Conservation (phyloP, 2,113 vertebrate species). For the Hippocampus guttulatus region DNA sequence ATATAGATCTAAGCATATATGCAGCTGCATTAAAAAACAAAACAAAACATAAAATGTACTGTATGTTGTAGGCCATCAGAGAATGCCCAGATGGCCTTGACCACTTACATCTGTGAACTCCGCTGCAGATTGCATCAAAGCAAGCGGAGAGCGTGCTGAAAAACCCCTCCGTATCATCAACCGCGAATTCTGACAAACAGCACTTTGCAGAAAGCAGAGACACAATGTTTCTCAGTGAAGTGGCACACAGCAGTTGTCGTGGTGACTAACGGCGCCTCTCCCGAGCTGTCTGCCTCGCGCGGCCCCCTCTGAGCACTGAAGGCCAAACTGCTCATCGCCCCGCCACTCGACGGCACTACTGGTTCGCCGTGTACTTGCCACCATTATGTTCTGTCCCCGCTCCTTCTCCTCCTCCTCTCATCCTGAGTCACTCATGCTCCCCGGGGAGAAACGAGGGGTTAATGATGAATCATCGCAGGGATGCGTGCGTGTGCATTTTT, state of each 20-base stretch:
- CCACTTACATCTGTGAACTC: background rate
- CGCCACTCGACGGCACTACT: constrained; percentile 25
- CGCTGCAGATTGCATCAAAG: background rate
- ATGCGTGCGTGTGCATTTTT: constrained; percentile 20
- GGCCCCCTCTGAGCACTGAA: constrained; percentile 61
- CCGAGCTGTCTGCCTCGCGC: constrained; percentile 32
- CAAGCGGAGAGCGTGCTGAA: background rate
- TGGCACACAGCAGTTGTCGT: constrained; percentile 48
- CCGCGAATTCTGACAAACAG: constrained; percentile 4
- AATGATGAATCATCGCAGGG: constrained; percentile 56
- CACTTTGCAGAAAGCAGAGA: constrained; percentile 21
- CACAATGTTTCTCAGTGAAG: constrained; percentile 19
- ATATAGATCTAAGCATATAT: too few relatives aligned
- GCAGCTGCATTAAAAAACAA: too few relatives aligned
- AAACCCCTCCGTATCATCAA: background rate
- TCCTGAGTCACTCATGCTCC: constrained; percentile 61
- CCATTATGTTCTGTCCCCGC: constrained; percentile 40
- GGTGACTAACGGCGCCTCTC: constrained; percentile 61
- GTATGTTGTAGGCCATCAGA: background rate
- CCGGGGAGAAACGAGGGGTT: constrained; percentile 49
- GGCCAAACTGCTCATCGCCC: constrained; percentile 63
- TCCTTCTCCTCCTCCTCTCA: constrained; percentile 53
- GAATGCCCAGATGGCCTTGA: background rate
- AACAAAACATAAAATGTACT: too few relatives aligned
- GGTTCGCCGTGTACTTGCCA: constrained; percentile 5